Percentiles rank a stretch among this genome's conserved stretches.
phyloP scores from a whole-genome alignment of 2,797 vertebrate species.

The Onychomys arenicola region DNA sequence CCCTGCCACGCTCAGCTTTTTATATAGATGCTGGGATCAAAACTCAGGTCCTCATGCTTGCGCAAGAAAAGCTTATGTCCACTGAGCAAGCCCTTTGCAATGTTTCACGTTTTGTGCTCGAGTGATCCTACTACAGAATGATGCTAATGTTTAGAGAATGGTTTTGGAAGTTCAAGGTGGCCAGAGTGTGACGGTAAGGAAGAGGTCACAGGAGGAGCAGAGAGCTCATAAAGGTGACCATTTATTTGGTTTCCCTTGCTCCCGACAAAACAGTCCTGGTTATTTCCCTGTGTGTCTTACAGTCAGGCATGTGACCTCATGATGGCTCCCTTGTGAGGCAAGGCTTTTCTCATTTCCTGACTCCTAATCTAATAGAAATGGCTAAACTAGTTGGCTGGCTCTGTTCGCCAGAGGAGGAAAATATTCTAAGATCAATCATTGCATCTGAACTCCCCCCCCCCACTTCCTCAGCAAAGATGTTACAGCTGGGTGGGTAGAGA shows the following conservation, averaged over 20 bases:
- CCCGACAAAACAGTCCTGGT: conserved; percentile 20
- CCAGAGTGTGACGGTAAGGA: accelerated
- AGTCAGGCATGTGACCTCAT: conserved; percentile 48
- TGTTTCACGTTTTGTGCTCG: background rate
- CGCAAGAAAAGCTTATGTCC: background rate
- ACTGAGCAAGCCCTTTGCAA: background rate
- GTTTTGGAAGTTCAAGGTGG: too few species aligned
- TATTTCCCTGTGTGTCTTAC: conserved; percentile 31
- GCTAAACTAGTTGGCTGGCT: conserved; percentile 71
- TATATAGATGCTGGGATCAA: background rate
- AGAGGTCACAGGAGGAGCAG: background rate
- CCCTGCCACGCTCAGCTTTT: background rate
- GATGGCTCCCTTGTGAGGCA: conserved; percentile 63
- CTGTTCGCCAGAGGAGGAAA: conserved; percentile 50
- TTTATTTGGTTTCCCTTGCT: background rate
- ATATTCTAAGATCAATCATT: conserved; percentile 62
- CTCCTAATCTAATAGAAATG: conserved; percentile 81
- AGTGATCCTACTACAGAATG: background rate
- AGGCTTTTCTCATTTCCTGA: conserved; percentile 80
- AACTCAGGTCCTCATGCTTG: background rate
- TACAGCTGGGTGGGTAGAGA: background rate
- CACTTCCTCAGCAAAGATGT: conserved; percentile 59
- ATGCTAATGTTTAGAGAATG: background rate
- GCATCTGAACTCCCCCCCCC: conserved; percentile 17
- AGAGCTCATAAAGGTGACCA: background rate